Base-by-base conservation (phyloP, 2,113 vertebrate genomes). In the Protobothrops flavoviridis region DNA sequence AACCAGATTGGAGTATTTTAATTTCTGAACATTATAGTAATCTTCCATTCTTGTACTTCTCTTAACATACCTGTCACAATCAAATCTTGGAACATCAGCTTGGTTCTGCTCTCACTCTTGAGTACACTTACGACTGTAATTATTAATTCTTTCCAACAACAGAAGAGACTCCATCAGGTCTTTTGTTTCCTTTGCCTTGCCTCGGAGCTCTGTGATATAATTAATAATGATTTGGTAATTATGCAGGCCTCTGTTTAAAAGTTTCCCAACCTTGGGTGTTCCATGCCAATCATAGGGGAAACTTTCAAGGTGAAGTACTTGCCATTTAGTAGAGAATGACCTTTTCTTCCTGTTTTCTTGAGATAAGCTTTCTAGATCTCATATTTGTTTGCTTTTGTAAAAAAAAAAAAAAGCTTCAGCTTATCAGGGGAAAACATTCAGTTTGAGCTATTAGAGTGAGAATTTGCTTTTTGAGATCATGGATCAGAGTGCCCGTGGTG, bases 131-230 rank as follows among this genome's bases (percentile, higher is more conserved):
- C 95, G 95, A 95, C 96, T 97, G 93, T 97, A 97, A 97, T 97
- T 97, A 96, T 94, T 92, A 95, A 91, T 96, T 97, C 96, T 97
- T 95, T 96, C 93, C 94, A 94, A 57, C 94, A 95, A 91, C 94
- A 94, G 94, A 94, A 93, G 93, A 96, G 94, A 93, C 94, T 96
- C 95, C 95, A 89, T 89, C 94, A 94, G 94, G 69, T 91, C 95
- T 85, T 97, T 97, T 96, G 95, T 97, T 97, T 96, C 94, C 96
- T 95, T 94, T 96, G 94, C 95, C 96, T 96, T 96, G 95, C 90
- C 69, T 93, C 64, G 29, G 92, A 97, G 94, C 26, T 94, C 92
- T 96, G 95, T 92, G 95, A 93, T 97, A 90, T 95, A 96, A 96
- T 97, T 97, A 97, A 91, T 96, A 95, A 93, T 0, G 21, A 95